phyloP scores from a whole-genome alignment of 2,797 vertebrate genomes.

The Aeoliscus strigatus region DNA sequence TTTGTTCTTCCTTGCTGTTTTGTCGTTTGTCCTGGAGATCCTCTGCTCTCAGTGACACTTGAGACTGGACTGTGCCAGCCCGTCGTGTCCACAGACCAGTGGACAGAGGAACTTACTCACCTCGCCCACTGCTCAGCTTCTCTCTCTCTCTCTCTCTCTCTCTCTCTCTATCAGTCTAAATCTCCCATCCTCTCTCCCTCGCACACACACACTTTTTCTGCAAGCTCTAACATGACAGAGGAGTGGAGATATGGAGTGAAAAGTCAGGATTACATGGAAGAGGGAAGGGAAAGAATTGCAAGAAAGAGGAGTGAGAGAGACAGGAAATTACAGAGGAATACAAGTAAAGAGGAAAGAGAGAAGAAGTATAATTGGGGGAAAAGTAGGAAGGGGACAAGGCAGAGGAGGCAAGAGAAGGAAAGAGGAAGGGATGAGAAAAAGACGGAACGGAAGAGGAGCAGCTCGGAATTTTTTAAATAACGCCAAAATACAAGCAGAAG shows the following conservation, averaged over 20 bases:
- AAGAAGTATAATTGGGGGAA: not conserved
- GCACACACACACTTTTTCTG: constrained; percentile 7
- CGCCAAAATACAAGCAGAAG: not conserved
- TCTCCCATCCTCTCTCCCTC: constrained; percentile 7
- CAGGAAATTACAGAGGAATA: not conserved
- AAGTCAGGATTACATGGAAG: constrained; percentile 3
- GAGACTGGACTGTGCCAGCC: constrained; percentile 18
- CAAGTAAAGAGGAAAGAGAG: not conserved
- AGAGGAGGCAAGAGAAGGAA: not conserved
- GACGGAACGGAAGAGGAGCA: not conserved
- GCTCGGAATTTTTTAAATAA: not conserved
- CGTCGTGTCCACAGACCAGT: constrained; percentile 18
- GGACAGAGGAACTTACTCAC: constrained; percentile 21
- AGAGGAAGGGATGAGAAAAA: not conserved
- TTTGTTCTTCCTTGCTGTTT: constrained; percentile 6
- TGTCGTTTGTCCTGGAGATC: constrained; percentile 23
- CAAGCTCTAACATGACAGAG: constrained; percentile 26
- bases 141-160: constrained; percentile 22
- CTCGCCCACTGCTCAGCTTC: constrained; percentile 34
- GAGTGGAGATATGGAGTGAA: constrained; percentile 2
- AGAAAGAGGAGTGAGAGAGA: not conserved
- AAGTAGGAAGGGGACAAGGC: too few species aligned
- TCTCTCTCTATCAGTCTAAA: constrained; percentile 14
- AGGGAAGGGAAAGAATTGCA: constrained; percentile 1
- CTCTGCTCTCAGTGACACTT: constrained; percentile 30